phyloP scores from a whole-genome alignment of 2,888 invertebrate species.

The Agonopterix heracliana region DNA sequence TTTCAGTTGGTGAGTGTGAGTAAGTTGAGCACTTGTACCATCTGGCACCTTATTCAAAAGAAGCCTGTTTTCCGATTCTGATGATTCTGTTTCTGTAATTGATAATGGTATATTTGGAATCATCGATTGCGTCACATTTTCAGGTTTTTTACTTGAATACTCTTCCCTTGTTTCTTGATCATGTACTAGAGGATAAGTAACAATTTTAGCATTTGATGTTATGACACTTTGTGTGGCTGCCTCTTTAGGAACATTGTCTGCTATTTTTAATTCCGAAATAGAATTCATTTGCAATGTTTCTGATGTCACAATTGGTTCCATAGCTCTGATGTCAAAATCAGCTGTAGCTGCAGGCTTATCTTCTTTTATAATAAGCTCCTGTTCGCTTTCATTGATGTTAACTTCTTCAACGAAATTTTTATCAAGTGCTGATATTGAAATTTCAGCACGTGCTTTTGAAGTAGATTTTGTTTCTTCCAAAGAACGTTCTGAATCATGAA shows the following conservation, averaged over 20 bases:
- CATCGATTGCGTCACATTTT: constrained; percentile 60
- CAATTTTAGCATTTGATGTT: constrained; percentile 79
- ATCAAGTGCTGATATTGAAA: constrained; percentile 73
- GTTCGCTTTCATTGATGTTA: constrained; percentile 81
- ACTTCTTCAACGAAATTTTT: constrained; percentile 76
- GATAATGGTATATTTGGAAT: constrained; percentile 78
- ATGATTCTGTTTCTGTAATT: constrained; percentile 77
- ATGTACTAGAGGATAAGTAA: constrained; percentile 77
- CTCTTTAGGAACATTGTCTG: constrained; percentile 63
- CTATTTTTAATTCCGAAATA: constrained; percentile 64
- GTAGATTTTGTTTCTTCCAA: constrained; percentile 62
- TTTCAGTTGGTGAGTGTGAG: constrained; percentile 53
- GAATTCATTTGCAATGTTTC: constrained; percentile 66
- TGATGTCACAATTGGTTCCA: constrained; percentile 77
- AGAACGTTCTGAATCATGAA: constrained; percentile 76
- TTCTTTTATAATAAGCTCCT: constrained; percentile 64
- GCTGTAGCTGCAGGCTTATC: constrained; percentile 73
- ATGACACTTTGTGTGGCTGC: constrained; percentile 65
- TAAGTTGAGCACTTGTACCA: constrained; percentile 30
- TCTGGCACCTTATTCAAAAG: constrained; percentile 38
- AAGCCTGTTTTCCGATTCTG: constrained; percentile 80
- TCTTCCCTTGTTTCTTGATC: constrained; percentile 78
- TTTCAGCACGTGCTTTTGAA: constrained; percentile 55
- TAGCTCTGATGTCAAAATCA: constrained; percentile 73
- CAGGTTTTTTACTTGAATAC: constrained; percentile 35